phyloP scores from a whole-genome alignment of 2,888 invertebrate species.

The Brachypalpus laphriformis region DNA sequence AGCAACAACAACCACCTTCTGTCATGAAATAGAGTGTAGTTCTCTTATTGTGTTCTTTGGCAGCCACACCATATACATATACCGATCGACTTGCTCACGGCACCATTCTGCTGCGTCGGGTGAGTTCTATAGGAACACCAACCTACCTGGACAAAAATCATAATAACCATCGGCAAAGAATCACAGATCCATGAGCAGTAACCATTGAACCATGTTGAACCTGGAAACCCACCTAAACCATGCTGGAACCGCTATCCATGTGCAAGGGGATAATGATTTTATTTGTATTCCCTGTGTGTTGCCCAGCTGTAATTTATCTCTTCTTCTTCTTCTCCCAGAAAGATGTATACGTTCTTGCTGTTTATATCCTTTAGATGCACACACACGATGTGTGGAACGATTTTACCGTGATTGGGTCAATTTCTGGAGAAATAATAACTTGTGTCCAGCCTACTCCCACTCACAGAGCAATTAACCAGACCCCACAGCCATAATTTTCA shows the following conservation, averaged over 20 bases:
- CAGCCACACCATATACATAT: neutral
- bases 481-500: constrained; percentile 55
- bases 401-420: constrained; percentile 68
- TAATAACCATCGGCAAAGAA: constrained; percentile 28
- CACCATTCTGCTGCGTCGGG: too few relatives aligned
- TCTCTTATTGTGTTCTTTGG: constrained; percentile 5
- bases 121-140: too few relatives aligned
- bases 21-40: constrained; percentile 48
- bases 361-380: constrained; percentile 64
- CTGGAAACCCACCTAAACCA: constrained; percentile 34
- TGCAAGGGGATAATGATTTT: constrained; percentile 68
- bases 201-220: constrained; percentile 51
- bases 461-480: constrained; percentile 61
- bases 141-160: constrained; percentile 52
- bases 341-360: constrained; percentile 30
- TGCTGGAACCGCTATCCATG: constrained; percentile 42
- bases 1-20: constrained; percentile 28
- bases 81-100: neutral
- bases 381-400: constrained; percentile 41
- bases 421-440: constrained; percentile 56
- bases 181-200: constrained; percentile 24
- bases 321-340: constrained; percentile 13
- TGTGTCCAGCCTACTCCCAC: constrained; percentile 54
- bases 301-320: constrained; percentile 67
- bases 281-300: constrained; percentile 71